Base-by-base conservation (phyloP, 2,797 vertebrate genomes). In the Eulemur coronatus region DNA sequence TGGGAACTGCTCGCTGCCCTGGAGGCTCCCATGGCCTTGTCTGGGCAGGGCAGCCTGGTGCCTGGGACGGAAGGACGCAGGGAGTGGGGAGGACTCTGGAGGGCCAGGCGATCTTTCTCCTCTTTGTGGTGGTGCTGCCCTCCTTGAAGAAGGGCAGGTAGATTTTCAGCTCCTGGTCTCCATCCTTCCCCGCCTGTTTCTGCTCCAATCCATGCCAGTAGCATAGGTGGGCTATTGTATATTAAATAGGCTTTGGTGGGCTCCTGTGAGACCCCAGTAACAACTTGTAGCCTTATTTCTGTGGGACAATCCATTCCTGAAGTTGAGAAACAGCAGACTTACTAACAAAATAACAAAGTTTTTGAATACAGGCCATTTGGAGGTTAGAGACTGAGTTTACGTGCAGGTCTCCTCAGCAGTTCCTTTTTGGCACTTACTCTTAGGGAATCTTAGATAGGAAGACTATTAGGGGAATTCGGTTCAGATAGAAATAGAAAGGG, bases 401-500 rank as follows among this genome's bases (percentile, higher is more conserved):
- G 20, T 6, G 30, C 50, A 18, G 91, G 52, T 61, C 63, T 69
- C 46, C 12, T 11, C 26, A 5, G 55, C n/a, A 46, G 86, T 72
- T 78, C 94, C 72, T 81, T 91, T 79, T 52, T 91, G 94, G 96
- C 84, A 72, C 20, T 73, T 88, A 41, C 17, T 87, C 26, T 38
- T 33, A 61, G 33, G 63, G 76, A 30, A 55, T 76, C 94, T 73
- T 87, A 88, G 85, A 85, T 79, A 28, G 80, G 94, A 95, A 80
- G 89, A 35, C 84, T 90, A 4, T 73, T 67, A 81, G 85, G 84
- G 76, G 84, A 85, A 82, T 67, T 93, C 75, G 14, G 75, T 50
- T 76, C 78, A 91, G 95, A 55, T 57, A 63, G 63, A 91, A 95
- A 94, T 86, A 96, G 93, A 90, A 95, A 78, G 92, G 95, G 95